phyloP scores from a whole-genome alignment of 2,888 invertebrate species.

The Hymenopus coronatus region DNA sequence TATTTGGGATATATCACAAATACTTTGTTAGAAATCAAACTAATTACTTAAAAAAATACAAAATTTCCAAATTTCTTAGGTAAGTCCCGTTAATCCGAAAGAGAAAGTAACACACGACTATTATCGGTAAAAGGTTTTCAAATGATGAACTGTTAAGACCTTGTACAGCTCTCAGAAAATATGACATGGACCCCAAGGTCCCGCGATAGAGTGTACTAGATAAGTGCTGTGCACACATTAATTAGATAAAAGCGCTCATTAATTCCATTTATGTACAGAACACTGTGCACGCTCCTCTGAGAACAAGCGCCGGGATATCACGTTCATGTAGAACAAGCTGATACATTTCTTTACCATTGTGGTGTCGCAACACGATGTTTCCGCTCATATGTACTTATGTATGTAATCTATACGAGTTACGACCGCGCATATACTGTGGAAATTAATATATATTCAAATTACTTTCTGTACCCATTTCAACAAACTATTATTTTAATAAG shows the following conservation, averaged over 20 bases:
- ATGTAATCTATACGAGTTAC: background rate
- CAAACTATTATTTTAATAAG: no score
- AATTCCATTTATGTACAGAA: background rate
- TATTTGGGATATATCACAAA: no score
- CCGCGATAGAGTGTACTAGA: background rate
- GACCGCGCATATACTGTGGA: no score
- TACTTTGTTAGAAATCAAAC: no score
- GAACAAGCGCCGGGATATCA: background rate
- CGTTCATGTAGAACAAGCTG: background rate
- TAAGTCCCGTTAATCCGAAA: no score
- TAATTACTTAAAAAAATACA: no score
- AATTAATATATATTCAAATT: no score
- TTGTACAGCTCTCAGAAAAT: background rate
- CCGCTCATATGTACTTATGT: no score
- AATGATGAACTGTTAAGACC: background rate
- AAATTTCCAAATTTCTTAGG: no score
- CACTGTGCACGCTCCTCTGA: background rate
- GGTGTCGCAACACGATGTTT: background rate
- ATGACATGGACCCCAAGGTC: background rate
- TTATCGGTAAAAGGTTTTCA: background rate
- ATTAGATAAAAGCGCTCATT: background rate
- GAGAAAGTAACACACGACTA: background rate
- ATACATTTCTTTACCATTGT: background rate
- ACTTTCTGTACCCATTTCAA: no score
- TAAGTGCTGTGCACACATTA: background rate